Evolutionary conservation across 1,140 invertebrate species (phyloP).

Genomic region (Euwallacea similis): DNA sequence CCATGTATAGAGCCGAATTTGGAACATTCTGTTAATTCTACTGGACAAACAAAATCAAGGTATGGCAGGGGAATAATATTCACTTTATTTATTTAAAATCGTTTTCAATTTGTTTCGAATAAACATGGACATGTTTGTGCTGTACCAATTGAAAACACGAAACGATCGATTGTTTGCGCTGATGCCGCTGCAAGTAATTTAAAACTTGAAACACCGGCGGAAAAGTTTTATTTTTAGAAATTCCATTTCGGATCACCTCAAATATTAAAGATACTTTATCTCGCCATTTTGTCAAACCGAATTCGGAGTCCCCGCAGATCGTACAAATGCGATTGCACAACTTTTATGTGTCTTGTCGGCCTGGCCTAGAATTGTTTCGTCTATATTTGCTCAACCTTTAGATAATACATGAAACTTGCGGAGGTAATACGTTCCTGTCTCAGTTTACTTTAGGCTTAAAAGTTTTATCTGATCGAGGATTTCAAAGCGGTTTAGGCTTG

Average conservation of each 20-base stretch:
- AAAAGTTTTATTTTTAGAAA: conserved; percentile 17
- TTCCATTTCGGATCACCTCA: conserved; percentile 15
- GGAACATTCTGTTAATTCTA: no score
- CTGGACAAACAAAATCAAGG: conserved; percentile 4
- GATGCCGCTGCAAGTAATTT: conserved; percentile 11
- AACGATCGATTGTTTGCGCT: conserved; percentile 17
- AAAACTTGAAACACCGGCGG: conserved; percentile 13
- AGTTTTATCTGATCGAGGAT: no score
- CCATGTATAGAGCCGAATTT: no score
- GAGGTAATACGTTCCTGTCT: no score
- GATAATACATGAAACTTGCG: no score
- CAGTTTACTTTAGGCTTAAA: no score
- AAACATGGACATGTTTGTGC: conserved; percentile 10
- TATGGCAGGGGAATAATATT: neutral
- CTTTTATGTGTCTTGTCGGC: conserved; percentile 12
- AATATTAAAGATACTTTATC: conserved; percentile 30
- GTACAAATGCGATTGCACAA: conserved; percentile 17
- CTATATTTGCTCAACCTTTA: no score
- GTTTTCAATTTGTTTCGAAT: conserved; percentile 12
- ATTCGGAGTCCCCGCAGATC: conserved; percentile 20
- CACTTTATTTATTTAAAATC: conserved; percentile 13
- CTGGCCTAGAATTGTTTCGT: no score
- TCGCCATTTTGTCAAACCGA: conserved; percentile 18
- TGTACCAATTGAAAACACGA: conserved; percentile 5
- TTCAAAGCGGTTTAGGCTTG: no score